Evolutionary conservation across 2,888 invertebrate species (phyloP), one percentile per base, ranked within the genome.

Genomic region (Xylota segnis): DNA sequence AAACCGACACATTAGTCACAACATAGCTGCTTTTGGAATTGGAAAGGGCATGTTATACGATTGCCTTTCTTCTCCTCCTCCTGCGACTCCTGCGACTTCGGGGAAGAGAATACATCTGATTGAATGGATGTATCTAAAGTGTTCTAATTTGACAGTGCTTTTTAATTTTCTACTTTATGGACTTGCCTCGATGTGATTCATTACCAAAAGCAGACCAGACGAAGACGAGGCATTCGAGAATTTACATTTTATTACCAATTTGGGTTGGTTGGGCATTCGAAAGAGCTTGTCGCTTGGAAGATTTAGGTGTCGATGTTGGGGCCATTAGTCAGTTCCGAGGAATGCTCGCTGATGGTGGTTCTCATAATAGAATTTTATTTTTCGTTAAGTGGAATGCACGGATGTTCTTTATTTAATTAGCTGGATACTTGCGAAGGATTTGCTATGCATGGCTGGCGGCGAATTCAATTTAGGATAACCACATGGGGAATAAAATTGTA

Each of bases 1-100:
- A 81, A 81, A 84, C 81, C 84, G 75, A 81, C 75, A 75, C 81
- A 84, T 84, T 84, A 84, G 84, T 84, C 81, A 84, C 79, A 84
- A 81, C 71, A 84, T 63, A 68, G 68, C 66, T 63, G 34, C 77
- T 76, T 77, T 77, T 65, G 77, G 71, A 65, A 77, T 65, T 59
- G 34, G 66, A 45, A 77, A 66, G 83, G 65, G 71, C 70, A 77
- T 74, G 68, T 40, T 47, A 23, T 45, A 56, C 27, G 32, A 32
- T 14, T 45, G 5, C 12, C 18, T 58, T 0, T 10, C 6, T 2
- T 5, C 23, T 10, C 4, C 18, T 10, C 16, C 52, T n/a, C n/a
- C n/a, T n/a, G n/a, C n/a, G n/a, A n/a, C n/a, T n/a, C n/a, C n/a
- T n/a, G n/a, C n/a, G n/a, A n/a, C n/a, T n/a, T n/a, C n/a, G n/a